Conservation (phyloP, 64 coral and sea anemone species). For the Actinia equina region DNA sequence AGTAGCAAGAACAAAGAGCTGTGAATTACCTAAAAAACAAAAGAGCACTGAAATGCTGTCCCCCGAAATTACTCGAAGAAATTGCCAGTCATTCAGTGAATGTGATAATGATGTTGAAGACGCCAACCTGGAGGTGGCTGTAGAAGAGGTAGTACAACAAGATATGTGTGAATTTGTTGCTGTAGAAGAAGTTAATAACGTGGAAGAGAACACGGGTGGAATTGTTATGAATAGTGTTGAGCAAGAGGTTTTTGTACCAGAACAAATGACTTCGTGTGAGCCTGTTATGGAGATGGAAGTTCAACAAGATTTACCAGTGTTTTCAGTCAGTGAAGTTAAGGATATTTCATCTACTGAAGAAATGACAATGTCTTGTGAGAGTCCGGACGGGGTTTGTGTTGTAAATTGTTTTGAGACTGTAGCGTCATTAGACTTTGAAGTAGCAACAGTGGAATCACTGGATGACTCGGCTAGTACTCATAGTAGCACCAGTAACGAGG, state of each 20-base stretch:
- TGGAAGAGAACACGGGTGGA: background rate
- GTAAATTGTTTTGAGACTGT: slow-evolving; percentile 36
- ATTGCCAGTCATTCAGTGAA: background rate
- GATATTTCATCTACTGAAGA: background rate
- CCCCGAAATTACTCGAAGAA: background rate
- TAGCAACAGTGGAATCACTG: slow-evolving; percentile 31
- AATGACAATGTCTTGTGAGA: slow-evolving; percentile 23
- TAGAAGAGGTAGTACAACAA: background rate
- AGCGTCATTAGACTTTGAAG: slow-evolving; percentile 33
- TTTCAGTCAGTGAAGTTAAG: slow-evolving; percentile 12
- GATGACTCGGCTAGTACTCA: slow-evolving; percentile 43
- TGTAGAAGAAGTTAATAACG: background rate
- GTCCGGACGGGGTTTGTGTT: slow-evolving; percentile 20
- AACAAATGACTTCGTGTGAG: background rate
- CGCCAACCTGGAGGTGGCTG: background rate
- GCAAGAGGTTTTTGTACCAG: background rate
- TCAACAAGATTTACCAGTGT: slow-evolving; percentile 5
- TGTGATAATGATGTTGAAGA: background rate
- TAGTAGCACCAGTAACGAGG: slow-evolving; percentile 30
- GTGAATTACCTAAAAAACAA: background rate
- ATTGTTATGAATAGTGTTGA: background rate
- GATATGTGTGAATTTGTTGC: slow-evolving; percentile 15
- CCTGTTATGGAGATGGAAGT: background rate
- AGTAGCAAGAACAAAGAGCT: slow-evolving; percentile 7
- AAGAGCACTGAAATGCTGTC: background rate